phyloP scores from a whole-genome alignment of 2,113 vertebrate species.

The Xenopus borealis region DNA sequence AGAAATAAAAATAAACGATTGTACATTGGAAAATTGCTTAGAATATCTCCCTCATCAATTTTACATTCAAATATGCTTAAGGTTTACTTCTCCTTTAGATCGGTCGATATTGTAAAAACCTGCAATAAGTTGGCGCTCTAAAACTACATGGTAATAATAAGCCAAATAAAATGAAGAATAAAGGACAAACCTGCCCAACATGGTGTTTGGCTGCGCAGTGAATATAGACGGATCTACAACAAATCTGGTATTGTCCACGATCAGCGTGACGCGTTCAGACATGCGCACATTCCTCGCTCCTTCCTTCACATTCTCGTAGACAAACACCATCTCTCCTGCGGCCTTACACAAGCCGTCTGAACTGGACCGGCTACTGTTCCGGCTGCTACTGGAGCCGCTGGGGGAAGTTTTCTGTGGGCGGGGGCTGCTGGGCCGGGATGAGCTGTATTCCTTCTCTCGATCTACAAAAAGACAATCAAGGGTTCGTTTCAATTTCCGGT shows the following conservation, averaged over 20 bases:
- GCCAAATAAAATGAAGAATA: no score
- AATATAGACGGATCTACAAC: conserved; percentile 96
- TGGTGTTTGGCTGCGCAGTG: conserved; percentile 96
- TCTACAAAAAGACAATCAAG: conserved; percentile 61
- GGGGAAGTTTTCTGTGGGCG: conserved; percentile 88
- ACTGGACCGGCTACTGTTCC: conserved; percentile 89
- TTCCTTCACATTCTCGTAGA: conserved; percentile 92
- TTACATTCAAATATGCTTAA: no score
- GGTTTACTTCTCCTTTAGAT: no score
- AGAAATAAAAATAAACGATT: no score
- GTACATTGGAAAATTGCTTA: no score
- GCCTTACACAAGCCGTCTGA: conserved; percentile 87
- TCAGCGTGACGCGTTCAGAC: conserved; percentile 90
- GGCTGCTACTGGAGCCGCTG: conserved; percentile 82
- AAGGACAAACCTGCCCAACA: conserved; percentile 91
- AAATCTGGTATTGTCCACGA: conserved; percentile 97
- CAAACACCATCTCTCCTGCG: conserved; percentile 89
- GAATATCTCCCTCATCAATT: no score
- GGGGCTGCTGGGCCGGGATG: conserved; percentile 88
- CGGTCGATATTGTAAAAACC: no score
- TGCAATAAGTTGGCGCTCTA: no score
- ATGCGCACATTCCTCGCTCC: conserved; percentile 80
- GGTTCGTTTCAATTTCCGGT: background rate
- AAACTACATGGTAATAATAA: no score
- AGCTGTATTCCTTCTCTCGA: conserved; percentile 85